Conservation (phyloP, 2,797 vertebrate species). For the Ptychadena robeensis region DNA sequence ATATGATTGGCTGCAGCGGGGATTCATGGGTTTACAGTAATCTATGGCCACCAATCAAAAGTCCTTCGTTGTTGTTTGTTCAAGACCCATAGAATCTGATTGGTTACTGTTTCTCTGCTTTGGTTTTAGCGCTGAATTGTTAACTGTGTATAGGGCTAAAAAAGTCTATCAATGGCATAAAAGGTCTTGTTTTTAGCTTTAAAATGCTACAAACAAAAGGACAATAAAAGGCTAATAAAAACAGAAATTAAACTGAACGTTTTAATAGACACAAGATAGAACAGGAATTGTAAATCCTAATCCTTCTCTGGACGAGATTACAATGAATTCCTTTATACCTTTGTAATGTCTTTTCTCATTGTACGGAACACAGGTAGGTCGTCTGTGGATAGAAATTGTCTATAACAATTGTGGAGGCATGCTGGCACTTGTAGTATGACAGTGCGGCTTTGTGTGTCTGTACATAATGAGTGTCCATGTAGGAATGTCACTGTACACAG, state of each 20-base stretch:
- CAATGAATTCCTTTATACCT: not conserved
- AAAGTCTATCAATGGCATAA: not conserved
- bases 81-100: not conserved
- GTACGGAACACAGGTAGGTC: not conserved
- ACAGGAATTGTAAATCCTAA: not conserved
- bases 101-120: not conserved
- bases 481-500: not conserved
- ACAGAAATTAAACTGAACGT: not conserved
- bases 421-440: constrained; percentile 13
- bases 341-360: not conserved
- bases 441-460: not conserved
- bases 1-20: not conserved
- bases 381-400: not conserved
- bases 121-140: no score
- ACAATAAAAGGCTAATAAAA: not conserved
- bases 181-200: not conserved
- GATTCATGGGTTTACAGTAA: not conserved
- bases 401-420: not conserved
- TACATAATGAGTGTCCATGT: not conserved
- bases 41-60: not conserved
- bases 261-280: not conserved
- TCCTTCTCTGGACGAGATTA: not conserved
- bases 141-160: not conserved
- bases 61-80: not conserved
- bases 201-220: not conserved